Percentiles rank a stretch among this genome's conserved stretches.
These are phyloP conservation scores for Tribolium castaneum DNA, from an alignment of 1,140 invertebrate species.

Conservation along the genomic window DNA sequence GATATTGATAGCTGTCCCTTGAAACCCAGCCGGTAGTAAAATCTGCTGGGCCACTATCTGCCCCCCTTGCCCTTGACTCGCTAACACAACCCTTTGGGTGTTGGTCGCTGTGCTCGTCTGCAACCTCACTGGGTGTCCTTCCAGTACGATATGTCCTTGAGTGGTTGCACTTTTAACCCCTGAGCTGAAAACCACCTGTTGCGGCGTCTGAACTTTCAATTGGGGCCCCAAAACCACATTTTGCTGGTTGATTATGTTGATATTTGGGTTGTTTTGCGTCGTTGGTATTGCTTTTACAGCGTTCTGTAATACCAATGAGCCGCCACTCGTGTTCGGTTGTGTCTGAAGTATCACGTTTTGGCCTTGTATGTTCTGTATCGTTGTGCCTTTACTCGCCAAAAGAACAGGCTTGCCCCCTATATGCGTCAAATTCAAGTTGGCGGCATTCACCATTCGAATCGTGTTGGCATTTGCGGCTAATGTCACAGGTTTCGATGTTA, in stretches of 20 bases:
- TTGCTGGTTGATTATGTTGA: slow-evolving; percentile 58
- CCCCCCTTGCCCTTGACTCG: slow-evolving; percentile 69
- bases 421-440: slow-evolving; percentile 67
- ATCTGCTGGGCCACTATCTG: slow-evolving; percentile 68
- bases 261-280: slow-evolving; percentile 19
- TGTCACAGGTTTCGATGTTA: slow-evolving; percentile 48
- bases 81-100: slow-evolving; percentile 71
- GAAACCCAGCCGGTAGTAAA: slow-evolving; percentile 68
- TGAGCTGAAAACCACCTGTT: slow-evolving; percentile 56
- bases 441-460: slow-evolving; percentile 69
- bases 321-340: slow-evolving; percentile 49
- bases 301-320: slow-evolving; percentile 62
- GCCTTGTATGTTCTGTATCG: slow-evolving; percentile 62
- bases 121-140: slow-evolving; percentile 61
- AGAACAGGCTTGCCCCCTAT: slow-evolving; percentile 75
- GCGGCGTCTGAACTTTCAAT: slow-evolving; percentile 47
- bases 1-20: slow-evolving; percentile 71
- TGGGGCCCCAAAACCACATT: slow-evolving; percentile 52
- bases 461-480: slow-evolving; percentile 53
- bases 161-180: slow-evolving; percentile 38
- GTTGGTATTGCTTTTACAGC: slow-evolving; percentile 31
- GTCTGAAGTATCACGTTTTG: slow-evolving; percentile 62
- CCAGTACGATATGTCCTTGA: slow-evolving; percentile 62
- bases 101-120: slow-evolving; percentile 55
- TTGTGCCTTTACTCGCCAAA: slow-evolving; percentile 69